Percentiles rank a stretch among this genome's conserved stretches.
phyloP scores from a whole-genome alignment of 2,888 invertebrate species.

The Fissipunctia ypsillon region DNA sequence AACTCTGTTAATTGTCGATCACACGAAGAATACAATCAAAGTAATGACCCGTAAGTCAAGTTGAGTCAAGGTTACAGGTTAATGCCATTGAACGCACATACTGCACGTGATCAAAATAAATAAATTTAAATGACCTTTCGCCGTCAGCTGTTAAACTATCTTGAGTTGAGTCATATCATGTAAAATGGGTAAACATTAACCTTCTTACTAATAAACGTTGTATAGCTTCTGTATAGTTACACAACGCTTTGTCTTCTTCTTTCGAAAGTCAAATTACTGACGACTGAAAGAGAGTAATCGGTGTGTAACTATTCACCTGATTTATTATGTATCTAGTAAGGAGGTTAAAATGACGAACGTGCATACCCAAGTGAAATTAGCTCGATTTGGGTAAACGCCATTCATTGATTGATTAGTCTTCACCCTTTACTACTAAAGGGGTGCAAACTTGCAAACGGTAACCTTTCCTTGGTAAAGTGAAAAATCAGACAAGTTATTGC shows the following conservation, averaged over 20 bases:
- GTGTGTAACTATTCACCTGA: too few relatives aligned
- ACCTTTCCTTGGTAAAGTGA: not conserved
- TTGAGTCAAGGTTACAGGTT: slow-evolving; percentile 10
- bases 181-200: not conserved
- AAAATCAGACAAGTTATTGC: not conserved
- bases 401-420: not conserved
- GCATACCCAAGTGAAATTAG: not conserved
- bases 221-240: too few relatives aligned
- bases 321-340: too few relatives aligned
- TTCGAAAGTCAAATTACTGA: too few relatives aligned
- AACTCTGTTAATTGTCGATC: not conserved
- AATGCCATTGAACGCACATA: slow-evolving; percentile 8
- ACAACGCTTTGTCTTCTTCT: too few relatives aligned
- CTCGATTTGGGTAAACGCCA: not conserved
- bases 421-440: not conserved
- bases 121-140: slow-evolving; percentile 11
- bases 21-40: slow-evolving; percentile 13
- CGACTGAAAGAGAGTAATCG: too few relatives aligned
- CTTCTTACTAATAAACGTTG: too few relatives aligned
- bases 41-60: slow-evolving; percentile 10
- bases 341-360: not conserved
- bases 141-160: not conserved
- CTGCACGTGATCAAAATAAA: slow-evolving; percentile 7
- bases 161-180: not conserved
- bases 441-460: not conserved